Conservation (phyloP, 2,797 vertebrate species). For the Leucoraja ocellata region DNA sequence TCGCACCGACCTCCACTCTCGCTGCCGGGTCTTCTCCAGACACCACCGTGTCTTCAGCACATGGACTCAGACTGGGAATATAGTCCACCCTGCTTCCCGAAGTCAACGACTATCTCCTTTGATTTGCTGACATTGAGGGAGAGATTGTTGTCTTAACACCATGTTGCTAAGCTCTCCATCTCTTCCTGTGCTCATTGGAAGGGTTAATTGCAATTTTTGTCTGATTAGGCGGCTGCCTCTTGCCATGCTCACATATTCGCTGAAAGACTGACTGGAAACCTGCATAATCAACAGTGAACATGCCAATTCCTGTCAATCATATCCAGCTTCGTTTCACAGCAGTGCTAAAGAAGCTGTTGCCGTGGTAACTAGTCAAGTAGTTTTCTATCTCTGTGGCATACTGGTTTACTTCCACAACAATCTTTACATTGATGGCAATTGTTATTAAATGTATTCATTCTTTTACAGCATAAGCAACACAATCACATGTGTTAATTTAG, state of each 20-base stretch:
- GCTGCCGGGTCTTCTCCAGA: no score
- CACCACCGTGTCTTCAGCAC: no score
- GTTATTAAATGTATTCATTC: not conserved
- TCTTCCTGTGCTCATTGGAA: not conserved
- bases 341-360: slow-evolving; percentile 52
- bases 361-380: slow-evolving; percentile 54
- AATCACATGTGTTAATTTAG: not conserved
- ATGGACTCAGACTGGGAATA: no score
- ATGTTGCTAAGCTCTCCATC: no score
- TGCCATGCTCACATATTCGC: slow-evolving; percentile 28
- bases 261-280: slow-evolving; percentile 36
- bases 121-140: no score
- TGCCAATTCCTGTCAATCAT: slow-evolving; percentile 48
- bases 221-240: not conserved
- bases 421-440: slow-evolving; percentile 40
- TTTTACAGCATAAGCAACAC: not conserved
- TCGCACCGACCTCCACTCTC: no score
- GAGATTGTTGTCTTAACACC: no score
- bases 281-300: slow-evolving; percentile 45
- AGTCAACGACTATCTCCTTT: no score
- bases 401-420: slow-evolving; percentile 43
- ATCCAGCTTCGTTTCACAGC: slow-evolving; percentile 48
- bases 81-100: no score
- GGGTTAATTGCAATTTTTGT: not conserved
- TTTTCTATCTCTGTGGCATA: slow-evolving; percentile 51